A percentile compares a stretch with the other conserved stretches of the same genome.
These are phyloP conservation scores for Stichopus horrens DNA, from an alignment of 53 echinoderm and acorn worm species.

Conservation along the genomic window DNA sequence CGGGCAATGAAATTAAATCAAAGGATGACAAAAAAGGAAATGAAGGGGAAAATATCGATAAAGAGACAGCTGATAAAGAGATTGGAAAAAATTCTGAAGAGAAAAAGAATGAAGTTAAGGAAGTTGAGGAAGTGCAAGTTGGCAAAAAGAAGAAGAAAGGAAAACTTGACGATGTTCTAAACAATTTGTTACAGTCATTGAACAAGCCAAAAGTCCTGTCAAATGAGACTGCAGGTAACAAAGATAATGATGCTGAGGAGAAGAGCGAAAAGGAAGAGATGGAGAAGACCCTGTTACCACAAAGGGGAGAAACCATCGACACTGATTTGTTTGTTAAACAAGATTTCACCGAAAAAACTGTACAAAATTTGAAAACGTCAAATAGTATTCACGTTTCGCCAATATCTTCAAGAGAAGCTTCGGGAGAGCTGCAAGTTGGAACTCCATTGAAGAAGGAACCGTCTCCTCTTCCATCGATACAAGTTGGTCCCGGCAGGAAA, in stretches of 20 bases:
- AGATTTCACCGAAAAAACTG: constrained; percentile 1
- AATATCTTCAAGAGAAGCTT: constrained; percentile 25
- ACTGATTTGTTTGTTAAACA: constrained; percentile 16
- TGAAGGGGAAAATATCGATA: not conserved
- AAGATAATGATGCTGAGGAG: not conserved
- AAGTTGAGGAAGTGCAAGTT: not conserved
- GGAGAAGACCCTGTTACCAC: not conserved
- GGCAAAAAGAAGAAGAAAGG: not conserved
- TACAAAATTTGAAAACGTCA: constrained; percentile 16
- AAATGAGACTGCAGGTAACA: not conserved
- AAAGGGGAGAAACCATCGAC: not conserved
- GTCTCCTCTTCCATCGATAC: too few species aligned
- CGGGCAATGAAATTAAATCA: not conserved
- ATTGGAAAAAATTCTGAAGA: not conserved
- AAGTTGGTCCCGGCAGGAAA: constrained; percentile 4
- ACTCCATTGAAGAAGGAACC: not conserved
- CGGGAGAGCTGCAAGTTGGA: not conserved
- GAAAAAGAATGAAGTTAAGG: not conserved
- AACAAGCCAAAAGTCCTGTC: not conserved
- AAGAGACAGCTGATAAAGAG: not conserved
- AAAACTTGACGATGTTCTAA: constrained; percentile 15
- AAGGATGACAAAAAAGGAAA: not conserved
- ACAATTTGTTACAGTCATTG: constrained; percentile 8
- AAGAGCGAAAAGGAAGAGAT: constrained; percentile 41
- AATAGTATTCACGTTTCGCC: constrained; percentile 42